Percentiles rank a stretch among this genome's conserved stretches.
phyloP scores from a whole-genome alignment of 2,888 invertebrate genomes.

The Cistogaster globosa region DNA sequence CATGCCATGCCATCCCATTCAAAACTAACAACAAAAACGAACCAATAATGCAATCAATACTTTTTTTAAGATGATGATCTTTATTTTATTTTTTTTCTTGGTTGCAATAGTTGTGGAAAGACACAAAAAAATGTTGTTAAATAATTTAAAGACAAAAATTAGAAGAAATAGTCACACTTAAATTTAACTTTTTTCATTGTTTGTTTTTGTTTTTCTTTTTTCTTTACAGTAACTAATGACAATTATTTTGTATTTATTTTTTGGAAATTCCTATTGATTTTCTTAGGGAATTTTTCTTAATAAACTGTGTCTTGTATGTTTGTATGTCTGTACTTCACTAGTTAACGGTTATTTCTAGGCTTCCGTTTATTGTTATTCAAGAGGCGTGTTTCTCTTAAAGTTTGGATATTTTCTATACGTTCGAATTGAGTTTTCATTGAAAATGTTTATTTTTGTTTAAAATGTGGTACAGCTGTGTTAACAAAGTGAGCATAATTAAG shows the following conservation, averaged over 20 bases:
- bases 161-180: constrained; percentile 66
- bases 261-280: constrained; percentile 31
- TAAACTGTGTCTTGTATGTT: constrained; percentile 39
- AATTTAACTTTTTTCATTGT: constrained; percentile 50
- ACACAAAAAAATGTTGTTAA: neutral
- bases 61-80: constrained; percentile 57
- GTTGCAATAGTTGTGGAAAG: neutral
- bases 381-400: constrained; percentile 18
- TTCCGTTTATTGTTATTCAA: constrained; percentile 65
- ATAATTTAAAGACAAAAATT: constrained; percentile 27
- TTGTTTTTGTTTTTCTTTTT: neutral
- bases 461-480: constrained; percentile 6
- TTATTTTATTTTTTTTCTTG: constrained; percentile 21
- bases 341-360: constrained; percentile 61
- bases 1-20: constrained; percentile 17
- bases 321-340: constrained; percentile 10
- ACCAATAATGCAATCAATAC: constrained; percentile 63
- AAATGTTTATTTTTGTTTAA: constrained; percentile 42
- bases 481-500: neutral
- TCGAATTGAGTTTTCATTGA: constrained; percentile 23
- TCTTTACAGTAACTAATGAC: constrained; percentile 41
- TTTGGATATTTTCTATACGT: constrained; percentile 12
- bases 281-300: constrained; percentile 58
- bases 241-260: constrained; percentile 34
- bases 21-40: constrained; percentile 20